Evolutionary conservation across 2,888 invertebrate species (phyloP), one percentile per base, ranked within the genome.

Genomic region (Dicyrtomina minuta): DNA sequence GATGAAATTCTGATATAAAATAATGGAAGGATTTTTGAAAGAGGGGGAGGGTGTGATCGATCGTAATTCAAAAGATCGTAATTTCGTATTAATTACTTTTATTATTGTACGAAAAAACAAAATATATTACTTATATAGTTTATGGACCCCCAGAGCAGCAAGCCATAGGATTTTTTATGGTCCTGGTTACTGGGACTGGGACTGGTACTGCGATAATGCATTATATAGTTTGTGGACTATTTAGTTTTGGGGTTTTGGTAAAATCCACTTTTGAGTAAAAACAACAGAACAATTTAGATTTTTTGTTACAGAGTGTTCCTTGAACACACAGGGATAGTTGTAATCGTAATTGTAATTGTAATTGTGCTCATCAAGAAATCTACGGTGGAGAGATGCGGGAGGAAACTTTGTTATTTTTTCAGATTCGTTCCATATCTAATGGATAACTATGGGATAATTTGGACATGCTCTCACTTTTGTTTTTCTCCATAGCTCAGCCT

Each of bases 401-500:
- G 59, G 2, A 20, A 53, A 66, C 20, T 64, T 51, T 66, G 41
- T 66, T 66, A 66, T 67, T 59, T 60, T 51, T 55, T 51, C 41
- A 27, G 53, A 67, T 67, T 67, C 67, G 67, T 67, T 67, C 67
- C 67, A 53, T 59, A 53, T 59, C 60, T 41, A 60, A 51, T 60
- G 60, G 51, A 46, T 51, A 67, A 59, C 33, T 67, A 51, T 39
- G 64, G 55, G 65, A 64, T 65, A 65, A 65, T 65, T 55, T 43
- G 55, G 55, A 41, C 33, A 67, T 53, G 46, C 43, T 66, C 59
- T 56, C 58, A 58, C 58, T 66, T 51, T 53, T 60, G 24, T 58
- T 60, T 67, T 67, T 51, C 17, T 27, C 22, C 66, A 53, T 55
- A 27, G n/a, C 55, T 55, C 55, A 27, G 24, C 27, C 26, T 22